These are phyloP conservation scores for Sinonovacula constricta DNA, from an alignment of 1,140 invertebrate genomes.

Conservation along the genomic window DNA sequence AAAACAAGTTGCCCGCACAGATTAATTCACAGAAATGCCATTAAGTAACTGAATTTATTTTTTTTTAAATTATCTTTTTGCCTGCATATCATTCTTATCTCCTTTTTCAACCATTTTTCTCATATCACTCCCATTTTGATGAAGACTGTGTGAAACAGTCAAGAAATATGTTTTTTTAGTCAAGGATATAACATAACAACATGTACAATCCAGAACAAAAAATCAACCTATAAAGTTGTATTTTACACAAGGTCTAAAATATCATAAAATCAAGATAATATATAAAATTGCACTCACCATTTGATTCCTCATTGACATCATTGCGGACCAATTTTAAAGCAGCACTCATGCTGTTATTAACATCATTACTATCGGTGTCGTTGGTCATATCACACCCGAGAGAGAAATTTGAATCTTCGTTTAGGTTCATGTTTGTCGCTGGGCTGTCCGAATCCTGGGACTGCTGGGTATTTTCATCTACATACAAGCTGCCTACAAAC, in stretches of 20 bases:
- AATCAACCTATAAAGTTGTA: not conserved
- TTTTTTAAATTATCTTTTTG: too few relatives aligned
- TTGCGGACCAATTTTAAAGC: constrained; percentile 34
- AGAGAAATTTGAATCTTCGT: constrained; percentile 48
- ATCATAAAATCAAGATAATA: too few relatives aligned
- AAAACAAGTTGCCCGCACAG: too few relatives aligned
- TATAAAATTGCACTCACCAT: constrained; percentile 22
- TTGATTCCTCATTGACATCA: constrained; percentile 41
- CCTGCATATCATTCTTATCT: too few relatives aligned
- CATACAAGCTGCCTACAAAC: constrained; percentile 42
- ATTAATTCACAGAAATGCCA: too few relatives aligned
- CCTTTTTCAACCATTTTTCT: not conserved
- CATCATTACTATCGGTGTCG: constrained; percentile 44
- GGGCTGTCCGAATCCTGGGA: constrained; percentile 37
- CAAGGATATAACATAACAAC: not conserved
- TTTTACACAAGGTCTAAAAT: too few relatives aligned
- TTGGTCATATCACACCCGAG: not conserved
- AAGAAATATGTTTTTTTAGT: not conserved
- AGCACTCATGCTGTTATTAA: constrained; percentile 46
- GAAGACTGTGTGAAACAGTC: not conserved
- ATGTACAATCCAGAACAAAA: not conserved
- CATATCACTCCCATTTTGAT: not conserved
- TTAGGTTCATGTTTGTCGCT: constrained; percentile 15
- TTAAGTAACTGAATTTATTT: too few relatives aligned
- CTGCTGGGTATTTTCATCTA: constrained; percentile 39